Evolutionary conservation across 2,113 vertebrate genomes (phyloP), one percentile per base, ranked within the genome.

Genomic region (Syrrhaptes paradoxus): DNA sequence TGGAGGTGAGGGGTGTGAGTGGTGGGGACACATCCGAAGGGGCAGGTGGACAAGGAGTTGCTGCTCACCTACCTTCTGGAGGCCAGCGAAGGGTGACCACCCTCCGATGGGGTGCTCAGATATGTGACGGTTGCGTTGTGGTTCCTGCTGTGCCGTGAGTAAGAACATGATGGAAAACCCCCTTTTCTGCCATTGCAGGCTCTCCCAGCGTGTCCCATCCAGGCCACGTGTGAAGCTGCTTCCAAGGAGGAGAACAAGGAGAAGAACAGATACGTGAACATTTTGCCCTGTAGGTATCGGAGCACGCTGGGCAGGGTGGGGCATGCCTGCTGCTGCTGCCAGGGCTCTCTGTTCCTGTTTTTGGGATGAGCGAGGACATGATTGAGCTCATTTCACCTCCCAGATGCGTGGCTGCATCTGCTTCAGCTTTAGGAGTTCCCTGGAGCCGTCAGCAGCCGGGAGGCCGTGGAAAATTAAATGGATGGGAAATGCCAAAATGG

Each of bases 231-330:
- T 84, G 99, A 99, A 85, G 99, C 99, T 71, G 99, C 99, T 80
- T 99, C 99, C 75, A 99, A 99, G 93, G 99, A 99, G 94, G 99
- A 99, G 97, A 99, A 99, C 97, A 99, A 99, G 96, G 99, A 99
- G 98, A 99, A 99, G 98, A 99, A 99, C 97, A 97, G 99, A 98
- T 99, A 99, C 0, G 99, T 99, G 92, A 99, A 99, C 98, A 99
- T 99, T 97, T 97, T 99, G 91, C 99, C 99, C 90, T 99, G 99
- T 99, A 97, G 96, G 99, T 97, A 49, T 45, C 5, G 0, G 31
- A 32, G 16, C 20, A 43, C 17, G 2, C 12, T 41, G 52, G 11
- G 7, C 0, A 0, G 4, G 11, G 22, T 32, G 17, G 9, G 14
- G 8, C 20, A 41, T 1, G 1, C 15, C 31, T 13, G 1, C 12